Evolutionary conservation across 2,888 invertebrate species (phyloP).

Genomic region (Ptychoptera contaminata): DNA sequence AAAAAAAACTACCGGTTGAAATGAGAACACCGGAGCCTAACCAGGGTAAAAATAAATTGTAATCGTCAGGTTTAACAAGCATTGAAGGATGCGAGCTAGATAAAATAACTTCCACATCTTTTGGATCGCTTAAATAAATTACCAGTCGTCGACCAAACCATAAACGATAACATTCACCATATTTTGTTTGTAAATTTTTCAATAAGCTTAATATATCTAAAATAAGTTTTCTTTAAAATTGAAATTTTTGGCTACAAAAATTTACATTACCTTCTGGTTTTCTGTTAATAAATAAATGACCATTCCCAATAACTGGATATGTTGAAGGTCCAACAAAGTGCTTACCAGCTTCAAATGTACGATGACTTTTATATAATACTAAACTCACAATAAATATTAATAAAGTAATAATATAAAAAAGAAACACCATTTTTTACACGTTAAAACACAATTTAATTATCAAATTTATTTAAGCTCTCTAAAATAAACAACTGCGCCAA

Average conservation of each 20-base stretch:
- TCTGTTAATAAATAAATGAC: constrained; percentile 29
- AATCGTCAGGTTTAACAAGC: constrained; percentile 39
- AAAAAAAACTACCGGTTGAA: constrained; percentile 18
- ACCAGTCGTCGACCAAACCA: constrained; percentile 14
- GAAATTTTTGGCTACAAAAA: not conserved
- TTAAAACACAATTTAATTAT: too few relatives aligned
- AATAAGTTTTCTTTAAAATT: not conserved
- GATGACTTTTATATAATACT: too few relatives aligned
- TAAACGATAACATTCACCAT: constrained; percentile 19
- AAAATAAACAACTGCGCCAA: too few relatives aligned
- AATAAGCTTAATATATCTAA: constrained; percentile 18
- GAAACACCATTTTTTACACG: too few relatives aligned
- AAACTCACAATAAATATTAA: too few relatives aligned
- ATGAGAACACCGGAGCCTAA: constrained; percentile 39
- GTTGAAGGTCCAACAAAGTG: constrained; percentile 22
- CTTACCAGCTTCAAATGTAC: too few relatives aligned
- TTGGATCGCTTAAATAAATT: constrained; percentile 21
- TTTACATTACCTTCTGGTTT: constrained; percentile 27
- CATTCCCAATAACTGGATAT: constrained; percentile 37
- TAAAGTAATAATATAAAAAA: too few relatives aligned
- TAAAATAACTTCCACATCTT: constrained; percentile 19
- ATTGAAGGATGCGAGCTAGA: constrained; percentile 13
- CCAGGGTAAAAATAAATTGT: constrained; percentile 34
- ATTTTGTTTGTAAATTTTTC: constrained; percentile 22
- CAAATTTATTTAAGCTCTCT: too few relatives aligned